Conservation (phyloP, 1,140 invertebrate species). For the Drosophila tropicalis region DNA sequence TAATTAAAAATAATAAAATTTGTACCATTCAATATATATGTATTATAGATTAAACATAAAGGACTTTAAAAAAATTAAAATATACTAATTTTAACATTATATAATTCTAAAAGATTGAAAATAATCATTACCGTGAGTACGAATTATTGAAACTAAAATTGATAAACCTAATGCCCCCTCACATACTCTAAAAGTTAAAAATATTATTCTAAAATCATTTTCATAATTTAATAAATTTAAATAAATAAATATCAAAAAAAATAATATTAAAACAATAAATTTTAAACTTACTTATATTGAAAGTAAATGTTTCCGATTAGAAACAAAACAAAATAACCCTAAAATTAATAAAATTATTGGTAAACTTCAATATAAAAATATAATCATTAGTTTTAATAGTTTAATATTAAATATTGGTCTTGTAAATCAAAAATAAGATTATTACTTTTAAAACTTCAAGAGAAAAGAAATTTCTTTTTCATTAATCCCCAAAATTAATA, state of each 20-base stretch:
- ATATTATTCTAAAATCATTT: constrained; percentile 85
- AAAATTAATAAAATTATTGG: constrained; percentile 82
- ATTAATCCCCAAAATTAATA: too few species aligned
- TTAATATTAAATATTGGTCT: constrained; percentile 87
- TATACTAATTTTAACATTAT: constrained; percentile 84
- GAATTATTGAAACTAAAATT: constrained; percentile 85
- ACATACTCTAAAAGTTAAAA: constrained; percentile 86
- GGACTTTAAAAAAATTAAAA: constrained; percentile 83
- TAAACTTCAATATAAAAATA: constrained; percentile 77
- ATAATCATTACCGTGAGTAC: constrained; percentile 85
- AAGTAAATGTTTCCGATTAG: constrained; percentile 84
- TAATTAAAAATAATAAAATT: constrained; percentile 81
- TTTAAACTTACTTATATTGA: constrained; percentile 84
- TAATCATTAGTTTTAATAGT: constrained; percentile 85
- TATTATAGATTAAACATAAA: constrained; percentile 79
- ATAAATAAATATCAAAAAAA: constrained; percentile 84
- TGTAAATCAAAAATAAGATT: constrained; percentile 85
- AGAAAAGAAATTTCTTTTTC: constrained; percentile 84
- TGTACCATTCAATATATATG: constrained; percentile 81
- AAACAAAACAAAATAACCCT: constrained; percentile 83
- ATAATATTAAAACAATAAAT: constrained; percentile 85
- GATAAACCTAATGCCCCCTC: constrained; percentile 85
- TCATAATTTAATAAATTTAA: constrained; percentile 83
- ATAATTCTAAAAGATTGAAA: constrained; percentile 84
- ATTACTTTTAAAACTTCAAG: constrained; percentile 84